Evolutionary conservation across 2,113 vertebrate genomes (phyloP), one percentile per base, ranked within the genome.

Genomic region (Anser brachyrhynchus): DNA sequence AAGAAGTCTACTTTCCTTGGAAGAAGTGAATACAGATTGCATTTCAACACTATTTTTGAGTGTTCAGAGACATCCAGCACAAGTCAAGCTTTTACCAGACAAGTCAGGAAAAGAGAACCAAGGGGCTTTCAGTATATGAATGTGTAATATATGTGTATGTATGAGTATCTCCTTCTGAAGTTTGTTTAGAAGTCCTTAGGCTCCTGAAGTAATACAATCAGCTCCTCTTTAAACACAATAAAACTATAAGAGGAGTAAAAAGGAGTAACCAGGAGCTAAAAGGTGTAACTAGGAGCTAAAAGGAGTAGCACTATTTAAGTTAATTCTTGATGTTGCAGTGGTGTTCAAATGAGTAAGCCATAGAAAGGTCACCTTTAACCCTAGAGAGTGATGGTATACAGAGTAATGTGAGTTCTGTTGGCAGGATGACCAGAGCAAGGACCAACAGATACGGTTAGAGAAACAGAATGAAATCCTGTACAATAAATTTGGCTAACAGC

Each of bases 11-110:
- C 15, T 44, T 83, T 72, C 20, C 23, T 54, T 79, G n/a, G 11
- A 58, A 71, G 18, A 69, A 0, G 0, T 49, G 15, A 78, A 75
- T 44, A 5, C 20, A 71, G 1, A 0, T 44, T 61, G 46, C 2
- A 1, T 79, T 79, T 6, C 31, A 18, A 59, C 12, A 17, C 7
- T 49, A 29, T 6, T 82, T 85, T 62, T 67, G 23, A 13, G 25
- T 39, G n/a, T 43, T 92, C 22, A 79, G 57, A 75, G 26, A 82
- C 18, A 72, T 1, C 10, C 31, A 85, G 20, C n/a, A 69, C 20
- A 90, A 75, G 11, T 62, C 41, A 26, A 41, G 58, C 20, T 37
- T 80, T 67, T 84, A 57, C 39, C 44, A 93, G 46, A 35, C 6
- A 82, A 81, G 20, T 28, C 59, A 74, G 26, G 29, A 66, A 81